A percentile compares a stretch with the other conserved stretches of the same genome.
Evolutionary conservation across 1,140 invertebrate genomes (phyloP).

Genomic region (Trachelipus rathkii): DNA sequence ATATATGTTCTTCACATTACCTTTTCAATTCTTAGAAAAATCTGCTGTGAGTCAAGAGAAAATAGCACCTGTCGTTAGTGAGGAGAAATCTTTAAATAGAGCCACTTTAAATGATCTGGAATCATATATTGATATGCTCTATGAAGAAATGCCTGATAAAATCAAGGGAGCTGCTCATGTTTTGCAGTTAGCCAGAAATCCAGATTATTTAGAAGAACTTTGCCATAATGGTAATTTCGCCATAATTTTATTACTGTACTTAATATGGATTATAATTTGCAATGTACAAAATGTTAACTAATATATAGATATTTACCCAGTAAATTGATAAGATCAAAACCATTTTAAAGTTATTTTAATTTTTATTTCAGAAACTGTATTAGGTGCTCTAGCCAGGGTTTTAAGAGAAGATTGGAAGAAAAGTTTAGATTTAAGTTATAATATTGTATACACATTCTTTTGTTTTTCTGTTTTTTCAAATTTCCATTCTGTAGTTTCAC

Average conservation of each 20-base stretch:
- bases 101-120: conserved; percentile 72
- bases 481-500: conserved; percentile 87
- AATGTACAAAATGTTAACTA: too few relatives aligned
- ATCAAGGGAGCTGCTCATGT: conserved; percentile 87
- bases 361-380: conserved; percentile 71
- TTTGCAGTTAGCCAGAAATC: conserved; percentile 81
- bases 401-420: conserved; percentile 94
- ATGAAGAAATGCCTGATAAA: conserved; percentile 91
- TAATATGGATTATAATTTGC: too few relatives aligned
- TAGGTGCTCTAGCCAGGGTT: conserved; percentile 90
- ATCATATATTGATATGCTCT: conserved; percentile 91
- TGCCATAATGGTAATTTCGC: conserved; percentile 72
- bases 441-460: conserved; percentile 95
- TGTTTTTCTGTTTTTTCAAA: conserved; percentile 94
- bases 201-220: conserved; percentile 89
- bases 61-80: neutral
- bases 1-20: neutral
- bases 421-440: conserved; percentile 91
- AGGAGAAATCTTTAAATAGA: neutral
- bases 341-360: neutral
- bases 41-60: neutral
- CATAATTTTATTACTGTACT: neutral
- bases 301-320: too few relatives aligned
- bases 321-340: too few relatives aligned
- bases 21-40: neutral